phyloP scores from a whole-genome alignment of 2,113 vertebrate genomes.

The Hepsetus odoe region DNA sequence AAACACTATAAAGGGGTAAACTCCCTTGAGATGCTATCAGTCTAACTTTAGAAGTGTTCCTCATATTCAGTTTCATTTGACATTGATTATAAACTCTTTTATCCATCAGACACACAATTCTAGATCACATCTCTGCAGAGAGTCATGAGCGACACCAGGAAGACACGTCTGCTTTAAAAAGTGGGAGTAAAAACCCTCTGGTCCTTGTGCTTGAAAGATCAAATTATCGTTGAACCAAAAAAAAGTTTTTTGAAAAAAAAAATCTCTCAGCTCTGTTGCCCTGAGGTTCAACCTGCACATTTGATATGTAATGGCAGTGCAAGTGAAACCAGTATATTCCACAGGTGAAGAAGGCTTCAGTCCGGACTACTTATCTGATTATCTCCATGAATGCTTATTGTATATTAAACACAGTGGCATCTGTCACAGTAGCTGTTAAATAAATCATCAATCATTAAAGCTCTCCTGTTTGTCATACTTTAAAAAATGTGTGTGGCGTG shows the following conservation, averaged over 20 bases:
- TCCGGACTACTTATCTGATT: constrained; percentile 6
- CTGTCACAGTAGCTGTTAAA: constrained; percentile 19
- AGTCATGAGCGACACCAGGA: constrained; percentile 29
- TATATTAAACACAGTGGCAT: constrained; percentile 22
- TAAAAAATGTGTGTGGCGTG: neutral
- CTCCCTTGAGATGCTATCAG: constrained; percentile 49
- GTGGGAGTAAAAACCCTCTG: neutral
- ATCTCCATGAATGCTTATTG: neutral
- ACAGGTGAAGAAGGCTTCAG: no score
- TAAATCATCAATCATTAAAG: neutral
- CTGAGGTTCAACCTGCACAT: neutral
- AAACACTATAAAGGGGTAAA: constrained; percentile 46
- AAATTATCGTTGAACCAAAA: constrained; percentile 29
- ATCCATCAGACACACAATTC: constrained; percentile 43
- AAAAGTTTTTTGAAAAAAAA: constrained; percentile 30
- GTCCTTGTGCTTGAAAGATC: constrained; percentile 26
- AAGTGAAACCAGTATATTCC: neutral
- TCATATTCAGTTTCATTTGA: constrained; percentile 49
- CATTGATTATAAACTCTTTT: constrained; percentile 46
- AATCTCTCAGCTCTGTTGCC: neutral
- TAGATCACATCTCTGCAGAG: constrained; percentile 43
- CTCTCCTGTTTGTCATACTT: neutral
- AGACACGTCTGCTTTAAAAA: constrained; percentile 15
- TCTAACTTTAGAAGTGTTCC: constrained; percentile 53
- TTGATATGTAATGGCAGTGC: neutral